These are phyloP conservation scores for Bothrops jararaca DNA, from an alignment of 2,113 vertebrate species.

Conservation along the genomic window DNA sequence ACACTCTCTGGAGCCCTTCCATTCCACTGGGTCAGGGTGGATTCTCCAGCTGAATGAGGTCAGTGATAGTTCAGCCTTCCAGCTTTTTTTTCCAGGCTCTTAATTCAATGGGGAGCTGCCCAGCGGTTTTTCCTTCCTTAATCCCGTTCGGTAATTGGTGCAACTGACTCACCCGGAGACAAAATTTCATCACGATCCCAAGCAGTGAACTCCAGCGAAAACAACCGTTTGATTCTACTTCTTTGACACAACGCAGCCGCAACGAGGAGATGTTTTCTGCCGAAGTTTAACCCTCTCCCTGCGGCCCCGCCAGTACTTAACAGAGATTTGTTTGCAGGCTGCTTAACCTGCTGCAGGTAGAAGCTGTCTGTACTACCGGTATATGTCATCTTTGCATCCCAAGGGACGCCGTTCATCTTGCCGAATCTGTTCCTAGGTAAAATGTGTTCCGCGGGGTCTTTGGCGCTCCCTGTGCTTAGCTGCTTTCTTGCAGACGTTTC, in stretches of 20 bases:
- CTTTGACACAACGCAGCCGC: not conserved
- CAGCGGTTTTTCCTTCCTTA: not conserved
- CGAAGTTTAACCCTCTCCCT: not conserved
- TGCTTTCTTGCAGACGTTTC: not conserved
- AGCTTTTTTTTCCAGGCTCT: not conserved
- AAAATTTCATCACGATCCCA: slow-evolving; percentile 1
- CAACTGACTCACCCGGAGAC: not conserved
- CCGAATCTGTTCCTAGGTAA: not conserved
- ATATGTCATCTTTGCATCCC: too few relatives aligned
- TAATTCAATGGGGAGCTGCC: not conserved
- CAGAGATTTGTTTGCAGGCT: not conserved
- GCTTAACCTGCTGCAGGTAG: not conserved
- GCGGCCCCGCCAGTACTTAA: not conserved
- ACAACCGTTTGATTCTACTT: not conserved
- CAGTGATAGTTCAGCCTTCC: not conserved
- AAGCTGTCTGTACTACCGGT: too few relatives aligned
- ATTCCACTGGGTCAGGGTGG: not conserved
- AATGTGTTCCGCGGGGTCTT: not conserved
- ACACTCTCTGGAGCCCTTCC: not conserved
- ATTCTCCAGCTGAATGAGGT: not conserved
- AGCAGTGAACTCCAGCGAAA: not conserved
- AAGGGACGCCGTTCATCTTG: not conserved
- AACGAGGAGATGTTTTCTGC: not conserved
- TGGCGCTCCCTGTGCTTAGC: not conserved
- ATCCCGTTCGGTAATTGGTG: slow-evolving; percentile 7